Conservation (phyloP, 2,113 vertebrate species). For the Takifugu flavidus region DNA sequence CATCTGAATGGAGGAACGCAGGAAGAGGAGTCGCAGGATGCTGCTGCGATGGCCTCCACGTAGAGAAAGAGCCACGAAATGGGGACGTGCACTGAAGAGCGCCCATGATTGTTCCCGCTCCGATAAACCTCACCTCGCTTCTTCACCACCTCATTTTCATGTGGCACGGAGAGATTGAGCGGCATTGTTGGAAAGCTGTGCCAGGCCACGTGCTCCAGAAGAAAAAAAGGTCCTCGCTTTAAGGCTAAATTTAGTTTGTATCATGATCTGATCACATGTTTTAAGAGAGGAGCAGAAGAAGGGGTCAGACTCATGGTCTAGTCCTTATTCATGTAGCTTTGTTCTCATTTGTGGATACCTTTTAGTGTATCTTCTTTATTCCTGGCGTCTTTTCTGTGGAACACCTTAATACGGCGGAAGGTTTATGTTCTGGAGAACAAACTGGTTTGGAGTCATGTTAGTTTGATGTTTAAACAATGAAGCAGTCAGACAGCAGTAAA, state of each 20-base stretch:
- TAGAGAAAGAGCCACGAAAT: constrained; percentile 36
- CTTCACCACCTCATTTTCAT: background rate
- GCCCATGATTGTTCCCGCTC: constrained; percentile 14
- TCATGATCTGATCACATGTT: too few species aligned
- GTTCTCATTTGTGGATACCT: too few species aligned
- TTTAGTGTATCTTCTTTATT: too few species aligned
- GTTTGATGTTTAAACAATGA: background rate
- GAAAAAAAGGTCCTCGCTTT: too few species aligned
- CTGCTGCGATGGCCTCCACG: constrained; percentile 59
- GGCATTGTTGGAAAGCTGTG: background rate
- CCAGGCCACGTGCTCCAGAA: background rate
- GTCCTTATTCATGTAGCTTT: too few species aligned
- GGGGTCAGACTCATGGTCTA: too few species aligned
- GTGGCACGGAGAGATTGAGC: constrained; percentile 12
- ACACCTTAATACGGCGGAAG: too few species aligned
- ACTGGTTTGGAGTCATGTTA: background rate
- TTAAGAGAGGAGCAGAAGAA: too few species aligned
- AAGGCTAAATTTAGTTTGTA: too few species aligned
- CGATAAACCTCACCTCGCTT: background rate
- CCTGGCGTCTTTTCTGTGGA: too few species aligned
- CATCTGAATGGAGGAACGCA: constrained; percentile 71
- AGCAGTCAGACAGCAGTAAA: background rate
- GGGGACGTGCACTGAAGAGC: constrained; percentile 20
- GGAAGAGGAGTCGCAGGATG: constrained; percentile 50
- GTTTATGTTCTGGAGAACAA: background rate